A percentile compares a stretch with the other conserved stretches of the same genome.
Evolutionary conservation across 2,888 invertebrate genomes (phyloP).

Genomic region (Crioceris asparagi): DNA sequence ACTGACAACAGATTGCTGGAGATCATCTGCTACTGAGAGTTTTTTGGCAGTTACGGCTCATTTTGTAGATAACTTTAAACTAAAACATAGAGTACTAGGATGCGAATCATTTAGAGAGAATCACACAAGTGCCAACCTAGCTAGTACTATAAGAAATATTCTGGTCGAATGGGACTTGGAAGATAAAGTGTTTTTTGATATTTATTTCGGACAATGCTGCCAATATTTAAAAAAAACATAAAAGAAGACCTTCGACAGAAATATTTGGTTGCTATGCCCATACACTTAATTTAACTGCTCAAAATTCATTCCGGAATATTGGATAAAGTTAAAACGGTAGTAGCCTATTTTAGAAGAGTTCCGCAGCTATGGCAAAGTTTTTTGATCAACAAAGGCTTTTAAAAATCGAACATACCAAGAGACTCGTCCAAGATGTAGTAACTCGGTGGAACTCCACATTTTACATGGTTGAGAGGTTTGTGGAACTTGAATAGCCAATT

Average conservation of each 20-base stretch:
- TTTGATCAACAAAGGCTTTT: constrained; percentile 22
- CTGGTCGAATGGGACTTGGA: constrained; percentile 21
- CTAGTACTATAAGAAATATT: constrained; percentile 8
- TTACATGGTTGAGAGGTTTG: constrained; percentile 10
- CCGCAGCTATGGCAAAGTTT: constrained; percentile 21
- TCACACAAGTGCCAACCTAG: constrained; percentile 4
- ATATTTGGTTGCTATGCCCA: constrained; percentile 18
- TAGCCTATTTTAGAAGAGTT: constrained; percentile 22
- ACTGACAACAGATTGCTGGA: constrained; percentile 28
- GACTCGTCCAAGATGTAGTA: constrained; percentile 7
- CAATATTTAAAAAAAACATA: constrained; percentile 22
- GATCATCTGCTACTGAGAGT: constrained; percentile 23
- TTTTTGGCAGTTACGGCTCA: constrained; percentile 24
- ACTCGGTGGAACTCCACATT: constrained; percentile 12
- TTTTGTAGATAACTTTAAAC: constrained; percentile 21
- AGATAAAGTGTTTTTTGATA: constrained; percentile 24
- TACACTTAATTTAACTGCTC: constrained; percentile 21
- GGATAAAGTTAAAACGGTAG: constrained; percentile 17
- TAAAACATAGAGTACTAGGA: constrained; percentile 9
- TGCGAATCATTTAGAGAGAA: neutral
- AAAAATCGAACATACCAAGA: constrained; percentile 5
- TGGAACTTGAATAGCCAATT: constrained; percentile 7
- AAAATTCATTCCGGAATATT: constrained; percentile 3
- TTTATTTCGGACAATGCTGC: constrained; percentile 24
- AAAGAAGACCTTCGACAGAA: constrained; percentile 13